These are phyloP conservation scores for Sabatieria punctata DNA, from an alignment of 2,888 invertebrate species.

Conservation along the genomic window DNA sequence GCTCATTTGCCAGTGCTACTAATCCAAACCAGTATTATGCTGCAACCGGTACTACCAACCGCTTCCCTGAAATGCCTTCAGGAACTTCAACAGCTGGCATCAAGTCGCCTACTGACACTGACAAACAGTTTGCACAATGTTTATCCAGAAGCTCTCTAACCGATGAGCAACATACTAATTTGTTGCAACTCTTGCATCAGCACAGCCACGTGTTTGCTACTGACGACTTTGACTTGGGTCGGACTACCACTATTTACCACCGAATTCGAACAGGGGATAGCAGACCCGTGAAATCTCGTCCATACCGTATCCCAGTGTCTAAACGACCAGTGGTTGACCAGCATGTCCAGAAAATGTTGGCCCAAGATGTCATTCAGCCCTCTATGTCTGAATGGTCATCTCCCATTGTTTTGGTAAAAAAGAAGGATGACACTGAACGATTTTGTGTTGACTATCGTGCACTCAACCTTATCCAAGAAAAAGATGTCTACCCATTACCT, in stretches of 20 bases:
- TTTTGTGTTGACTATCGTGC: conserved; percentile 16
- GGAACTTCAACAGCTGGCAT: too few relatives aligned
- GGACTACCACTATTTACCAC: neutral
- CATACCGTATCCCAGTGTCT: neutral
- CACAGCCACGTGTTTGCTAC: too few relatives aligned
- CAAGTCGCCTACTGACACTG: too few relatives aligned
- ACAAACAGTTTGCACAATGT: too few relatives aligned
- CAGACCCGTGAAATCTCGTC: neutral
- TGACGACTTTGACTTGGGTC: neutral
- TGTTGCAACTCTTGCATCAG: too few relatives aligned
- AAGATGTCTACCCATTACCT: conserved; percentile 11
- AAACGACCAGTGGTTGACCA: neutral
- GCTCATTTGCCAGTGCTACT: too few relatives aligned
- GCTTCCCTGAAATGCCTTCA: too few relatives aligned
- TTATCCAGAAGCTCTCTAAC: too few relatives aligned
- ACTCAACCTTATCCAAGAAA: conserved; percentile 11
- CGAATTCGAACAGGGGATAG: neutral
- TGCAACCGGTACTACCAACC: too few relatives aligned
- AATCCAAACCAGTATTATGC: too few relatives aligned
- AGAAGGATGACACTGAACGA: conserved; percentile 18
- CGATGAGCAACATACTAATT: too few relatives aligned
- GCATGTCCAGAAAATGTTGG: neutral
- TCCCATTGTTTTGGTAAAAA: conserved; percentile 27
- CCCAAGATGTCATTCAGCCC: conserved; percentile 11
- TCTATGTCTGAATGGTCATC: conserved; percentile 25